Evolutionary conservation across 2,113 vertebrate species (phyloP).

Genomic region (Cephalophus harveyi): DNA sequence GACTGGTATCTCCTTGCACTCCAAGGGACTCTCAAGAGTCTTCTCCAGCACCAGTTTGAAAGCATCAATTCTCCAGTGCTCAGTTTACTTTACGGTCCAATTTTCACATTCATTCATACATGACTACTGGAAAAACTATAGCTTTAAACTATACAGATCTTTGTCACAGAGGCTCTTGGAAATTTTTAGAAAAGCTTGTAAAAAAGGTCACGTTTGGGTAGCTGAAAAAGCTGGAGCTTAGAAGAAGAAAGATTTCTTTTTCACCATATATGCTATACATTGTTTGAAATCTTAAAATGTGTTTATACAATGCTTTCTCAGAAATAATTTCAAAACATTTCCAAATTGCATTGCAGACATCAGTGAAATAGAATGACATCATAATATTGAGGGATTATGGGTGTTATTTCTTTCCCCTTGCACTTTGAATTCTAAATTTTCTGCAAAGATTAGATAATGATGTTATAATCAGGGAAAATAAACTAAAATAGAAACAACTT

Average conservation of each 20-base stretch:
- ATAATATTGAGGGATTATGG: not conserved
- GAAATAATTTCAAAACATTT: not conserved
- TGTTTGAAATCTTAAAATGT: not conserved
- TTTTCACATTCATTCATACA: not conserved
- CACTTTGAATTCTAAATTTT: not conserved
- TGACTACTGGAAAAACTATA: not conserved
- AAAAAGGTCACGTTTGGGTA: not conserved
- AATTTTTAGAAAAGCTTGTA: not conserved
- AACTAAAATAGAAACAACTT: slow-evolving; percentile 30
- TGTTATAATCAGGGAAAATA: slow-evolving; percentile 33
- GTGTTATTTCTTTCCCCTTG: not conserved
- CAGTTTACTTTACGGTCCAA: not conserved
- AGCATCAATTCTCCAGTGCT: not conserved
- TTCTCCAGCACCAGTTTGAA: not conserved
- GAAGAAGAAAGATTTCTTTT: not conserved
- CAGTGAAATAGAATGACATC: not conserved
- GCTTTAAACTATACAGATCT: not conserved
- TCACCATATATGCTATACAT: too few species aligned
- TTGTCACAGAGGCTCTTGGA: not conserved
- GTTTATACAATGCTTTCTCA: not conserved
- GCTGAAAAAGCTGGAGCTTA: not conserved
- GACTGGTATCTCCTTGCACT: not conserved
- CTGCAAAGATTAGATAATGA: slow-evolving; percentile 28
- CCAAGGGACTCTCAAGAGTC: not conserved
- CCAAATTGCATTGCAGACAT: not conserved